Conservation (phyloP, 1,140 invertebrate species). For the Vanessa atalanta region DNA sequence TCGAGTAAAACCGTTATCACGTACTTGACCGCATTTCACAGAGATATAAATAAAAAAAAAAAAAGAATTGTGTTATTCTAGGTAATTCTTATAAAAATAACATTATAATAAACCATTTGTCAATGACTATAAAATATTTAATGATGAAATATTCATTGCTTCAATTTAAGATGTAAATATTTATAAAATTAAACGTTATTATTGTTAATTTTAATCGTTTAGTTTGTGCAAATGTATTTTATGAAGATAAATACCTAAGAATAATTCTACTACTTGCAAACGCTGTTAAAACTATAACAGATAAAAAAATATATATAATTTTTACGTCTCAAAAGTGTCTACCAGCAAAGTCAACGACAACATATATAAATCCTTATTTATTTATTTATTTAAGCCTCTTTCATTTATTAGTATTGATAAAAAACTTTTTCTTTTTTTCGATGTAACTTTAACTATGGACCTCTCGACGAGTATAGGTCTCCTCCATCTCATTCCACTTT, state of each 20-base stretch:
- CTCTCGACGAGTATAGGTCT: too few relatives aligned
- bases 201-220: background rate
- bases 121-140: background rate
- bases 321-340: too few relatives aligned
- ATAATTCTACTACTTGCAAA: background rate
- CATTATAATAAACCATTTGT: background rate
- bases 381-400: too few relatives aligned
- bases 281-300: too few relatives aligned
- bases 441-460: too few relatives aligned
- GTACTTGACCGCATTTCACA: conserved; percentile 30
- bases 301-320: too few relatives aligned
- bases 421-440: too few relatives aligned
- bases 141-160: conserved; percentile 1
- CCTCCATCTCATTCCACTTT: too few relatives aligned
- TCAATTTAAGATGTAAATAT: background rate
- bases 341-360: too few relatives aligned
- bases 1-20: conserved; percentile 21
- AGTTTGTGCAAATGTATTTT: background rate
- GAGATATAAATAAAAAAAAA: conserved; percentile 27
- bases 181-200: background rate
- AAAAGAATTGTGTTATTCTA: conserved; percentile 18
- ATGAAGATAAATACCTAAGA: background rate
- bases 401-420: too few relatives aligned
- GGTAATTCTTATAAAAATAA: conserved; percentile 15
- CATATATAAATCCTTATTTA: too few relatives aligned